Percentiles rank a stretch among this genome's conserved stretches.
Evolutionary conservation across 2,797 vertebrate genomes (phyloP).

Genomic region (Falco cherrug): DNA sequence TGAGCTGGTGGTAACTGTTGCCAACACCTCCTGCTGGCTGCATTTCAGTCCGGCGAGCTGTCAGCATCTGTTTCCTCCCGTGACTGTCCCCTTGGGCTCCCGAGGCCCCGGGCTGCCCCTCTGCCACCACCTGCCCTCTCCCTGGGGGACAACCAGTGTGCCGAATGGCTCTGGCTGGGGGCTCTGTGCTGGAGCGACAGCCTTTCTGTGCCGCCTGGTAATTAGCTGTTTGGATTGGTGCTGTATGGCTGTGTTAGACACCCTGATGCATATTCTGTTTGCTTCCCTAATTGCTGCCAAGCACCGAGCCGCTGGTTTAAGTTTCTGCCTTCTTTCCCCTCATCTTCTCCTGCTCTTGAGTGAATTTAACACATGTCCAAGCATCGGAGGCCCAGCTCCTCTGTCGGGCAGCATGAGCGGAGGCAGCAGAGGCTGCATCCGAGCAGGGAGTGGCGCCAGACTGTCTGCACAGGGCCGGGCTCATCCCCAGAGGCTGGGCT

Average conservation of each 20-base stretch:
- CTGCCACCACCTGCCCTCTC: slow-evolving; percentile 21
- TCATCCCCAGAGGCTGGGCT: neutral
- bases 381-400: neutral
- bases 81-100: neutral
- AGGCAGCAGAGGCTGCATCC: neutral
- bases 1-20: neutral
- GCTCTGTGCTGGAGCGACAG: neutral
- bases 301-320: neutral
- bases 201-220: neutral
- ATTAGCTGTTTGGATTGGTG: neutral
- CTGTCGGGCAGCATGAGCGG: neutral
- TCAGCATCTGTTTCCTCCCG: neutral
- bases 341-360: neutral
- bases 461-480: slow-evolving; percentile 25
- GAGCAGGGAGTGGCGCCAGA: neutral
- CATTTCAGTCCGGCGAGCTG: neutral
- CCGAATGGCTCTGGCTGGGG: neutral
- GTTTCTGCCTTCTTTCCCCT: neutral
- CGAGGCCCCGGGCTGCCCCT: neutral
- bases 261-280: neutral
- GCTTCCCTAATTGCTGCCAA: slow-evolving; percentile 9
- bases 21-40: neutral
- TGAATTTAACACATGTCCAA: neutral
- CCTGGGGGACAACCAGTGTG: neutral
- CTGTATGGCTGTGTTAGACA: neutral